Evolutionary conservation across 2,113 vertebrate species (phyloP), one percentile per base, ranked within the genome.

Genomic region (Tylochromis polylepis): DNA sequence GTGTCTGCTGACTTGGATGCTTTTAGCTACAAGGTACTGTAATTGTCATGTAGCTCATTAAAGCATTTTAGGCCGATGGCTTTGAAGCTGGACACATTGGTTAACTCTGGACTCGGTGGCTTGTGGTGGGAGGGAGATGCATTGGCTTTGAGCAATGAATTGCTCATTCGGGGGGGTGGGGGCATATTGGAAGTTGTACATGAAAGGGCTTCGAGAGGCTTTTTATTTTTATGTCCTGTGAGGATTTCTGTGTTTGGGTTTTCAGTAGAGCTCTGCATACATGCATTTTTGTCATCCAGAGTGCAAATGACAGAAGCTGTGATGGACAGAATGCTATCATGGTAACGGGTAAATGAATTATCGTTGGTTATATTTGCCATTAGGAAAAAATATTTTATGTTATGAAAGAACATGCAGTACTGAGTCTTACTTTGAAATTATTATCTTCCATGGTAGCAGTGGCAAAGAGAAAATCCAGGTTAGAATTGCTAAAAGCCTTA

Each of bases 31-130:
- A 46, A 57, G 56, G 58, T 41, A 2, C 4, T 65, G 58, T 87
- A 90, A 87, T 89, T 91, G 87, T 70, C 53, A 79, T 77, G 27
- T 75, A 36, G 85, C 84, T 94, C 81, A 77, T 92, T 85, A 82
- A 87, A 88, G 82, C 58, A 24, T 87, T 20, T 81, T 11, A 57
- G 77, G 34, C 46, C 31, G n/a, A 34, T 59, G 55, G 72, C 53
- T 91, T 88, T 89, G 60, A 84, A 62, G 83, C 82, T 20, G 85
- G 86, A 88, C 88, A 43, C 81, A 6, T 31, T n/a, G 79, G 56
- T 78, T 72, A 8, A 36, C 85, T 75, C 8, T 67, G 81, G 87
- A 79, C 53, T 85, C 24, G 2, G 31, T 53, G 46, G 90, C 34
- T 81, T n/a, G 58, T 24, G 85, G 85, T 81, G 81, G 82, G 58